Evolutionary conservation across 2,797 vertebrate species (phyloP).

Genomic region (Atherinosoma microstoma): DNA sequence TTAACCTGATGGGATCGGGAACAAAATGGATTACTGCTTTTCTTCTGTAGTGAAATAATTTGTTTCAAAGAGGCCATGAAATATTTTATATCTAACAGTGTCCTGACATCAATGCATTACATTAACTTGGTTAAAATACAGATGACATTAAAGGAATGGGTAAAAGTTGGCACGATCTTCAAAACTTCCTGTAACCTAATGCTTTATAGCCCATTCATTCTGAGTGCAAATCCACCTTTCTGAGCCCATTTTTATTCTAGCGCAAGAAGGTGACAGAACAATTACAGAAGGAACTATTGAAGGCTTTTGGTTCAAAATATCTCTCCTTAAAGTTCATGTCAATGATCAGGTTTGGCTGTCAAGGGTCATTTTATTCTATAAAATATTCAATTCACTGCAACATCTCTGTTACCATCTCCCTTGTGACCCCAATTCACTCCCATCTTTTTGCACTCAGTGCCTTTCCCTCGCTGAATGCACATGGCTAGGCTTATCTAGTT

Average conservation of each 20-base stretch:
- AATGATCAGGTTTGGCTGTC: constrained; percentile 19
- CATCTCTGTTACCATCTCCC: constrained; percentile 32
- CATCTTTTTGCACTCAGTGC: background rate
- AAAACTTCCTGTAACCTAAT: constrained; percentile 5
- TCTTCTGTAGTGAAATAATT: constrained; percentile 32
- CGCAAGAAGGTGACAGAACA: background rate
- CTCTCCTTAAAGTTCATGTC: constrained; percentile 11
- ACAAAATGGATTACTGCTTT: constrained; percentile 33
- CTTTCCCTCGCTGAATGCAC: constrained; percentile 12
- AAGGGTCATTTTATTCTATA: constrained; percentile 14
- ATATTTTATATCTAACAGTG: constrained; percentile 14
- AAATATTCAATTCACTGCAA: constrained; percentile 20
- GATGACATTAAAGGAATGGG: background rate
- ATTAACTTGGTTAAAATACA: constrained; percentile 6
- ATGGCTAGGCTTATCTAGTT: constrained; percentile 3
- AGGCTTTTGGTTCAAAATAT: constrained; percentile 16
- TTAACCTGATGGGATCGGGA: constrained; percentile 54
- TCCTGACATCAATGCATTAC: background rate
- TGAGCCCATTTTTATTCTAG: constrained; percentile 19
- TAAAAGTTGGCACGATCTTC: constrained; percentile 1
- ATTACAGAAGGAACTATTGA: constrained; percentile 5
- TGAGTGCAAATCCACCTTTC: constrained; percentile 5
- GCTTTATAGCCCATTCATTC: background rate
- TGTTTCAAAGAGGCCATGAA: constrained; percentile 36
- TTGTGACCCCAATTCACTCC: constrained; percentile 27